These are phyloP conservation scores for Rana temporaria DNA, from an alignment of 2,113 vertebrate genomes.

Conservation along the genomic window DNA sequence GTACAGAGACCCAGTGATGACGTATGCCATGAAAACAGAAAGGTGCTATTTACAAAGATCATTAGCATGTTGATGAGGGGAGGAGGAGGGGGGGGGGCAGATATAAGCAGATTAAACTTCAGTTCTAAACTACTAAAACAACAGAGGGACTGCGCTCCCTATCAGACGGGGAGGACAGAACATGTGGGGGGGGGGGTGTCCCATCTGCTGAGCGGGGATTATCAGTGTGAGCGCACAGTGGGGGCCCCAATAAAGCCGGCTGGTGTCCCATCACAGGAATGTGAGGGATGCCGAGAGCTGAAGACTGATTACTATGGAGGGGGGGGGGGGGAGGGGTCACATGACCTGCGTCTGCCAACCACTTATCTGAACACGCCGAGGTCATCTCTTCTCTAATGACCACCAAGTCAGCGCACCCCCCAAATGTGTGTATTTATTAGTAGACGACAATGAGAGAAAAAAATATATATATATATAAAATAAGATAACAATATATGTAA, in stretches of 20 bases:
- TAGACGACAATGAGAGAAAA: too few relatives aligned
- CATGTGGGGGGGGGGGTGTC: not conserved
- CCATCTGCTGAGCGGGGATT: conserved; percentile 33
- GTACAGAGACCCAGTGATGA: too few relatives aligned
- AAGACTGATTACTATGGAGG: conserved; percentile 20
- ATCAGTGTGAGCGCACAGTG: conserved; percentile 12
- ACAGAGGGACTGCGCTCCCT: not conserved
- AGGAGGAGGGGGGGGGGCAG: too few relatives aligned
- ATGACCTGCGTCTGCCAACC: not conserved
- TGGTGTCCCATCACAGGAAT: conserved; percentile 9
- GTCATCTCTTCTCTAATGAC: not conserved
- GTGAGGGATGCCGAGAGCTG: conserved; percentile 9
- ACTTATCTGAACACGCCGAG: not conserved
- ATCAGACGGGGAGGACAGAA: not conserved
- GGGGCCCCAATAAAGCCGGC: conserved; percentile 18
- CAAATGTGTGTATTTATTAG: too few relatives aligned
- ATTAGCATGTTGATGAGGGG: too few relatives aligned
- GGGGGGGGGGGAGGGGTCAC: conserved; percentile 1
- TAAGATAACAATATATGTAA: too few relatives aligned
- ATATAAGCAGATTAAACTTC: too few relatives aligned
- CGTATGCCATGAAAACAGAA: too few relatives aligned
- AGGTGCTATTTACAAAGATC: too few relatives aligned
- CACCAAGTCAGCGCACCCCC: not conserved
- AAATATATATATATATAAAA: too few relatives aligned
- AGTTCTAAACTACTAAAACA: not conserved